A percentile compares a stretch with the other conserved stretches of the same genome.
phyloP scores from a whole-genome alignment of 2,888 invertebrate species.

The Adelphocoris suturalis region DNA sequence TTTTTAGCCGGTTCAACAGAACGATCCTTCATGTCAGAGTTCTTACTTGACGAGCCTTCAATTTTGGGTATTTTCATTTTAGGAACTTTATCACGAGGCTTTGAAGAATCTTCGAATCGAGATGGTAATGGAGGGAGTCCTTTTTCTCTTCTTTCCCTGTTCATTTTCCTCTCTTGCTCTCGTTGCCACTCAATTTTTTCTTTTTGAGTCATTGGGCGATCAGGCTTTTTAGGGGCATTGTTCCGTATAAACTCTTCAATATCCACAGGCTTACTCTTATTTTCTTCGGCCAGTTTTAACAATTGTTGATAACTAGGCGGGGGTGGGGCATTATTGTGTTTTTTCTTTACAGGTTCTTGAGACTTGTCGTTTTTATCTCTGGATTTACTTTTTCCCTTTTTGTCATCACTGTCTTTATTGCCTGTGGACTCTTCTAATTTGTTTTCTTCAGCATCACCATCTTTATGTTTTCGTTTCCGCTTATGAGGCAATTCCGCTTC shows the following conservation, averaged over 20 bases:
- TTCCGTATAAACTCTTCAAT: conserved; percentile 81
- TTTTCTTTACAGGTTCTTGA: conserved; percentile 77
- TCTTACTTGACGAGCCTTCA: conserved; percentile 51
- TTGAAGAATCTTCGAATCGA: neutral
- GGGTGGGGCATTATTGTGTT: conserved; percentile 82
- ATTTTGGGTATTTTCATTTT: conserved; percentile 39
- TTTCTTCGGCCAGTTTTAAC: conserved; percentile 89
- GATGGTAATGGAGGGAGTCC: conserved; percentile 60
- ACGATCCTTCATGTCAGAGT: neutral
- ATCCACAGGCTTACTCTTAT: conserved; percentile 88
- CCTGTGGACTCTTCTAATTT: conserved; percentile 74
- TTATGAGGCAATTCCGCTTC: conserved; percentile 86
- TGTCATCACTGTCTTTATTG: conserved; percentile 78
- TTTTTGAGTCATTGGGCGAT: conserved; percentile 88
- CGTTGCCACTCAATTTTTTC: conserved; percentile 88
- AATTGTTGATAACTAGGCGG: conserved; percentile 89
- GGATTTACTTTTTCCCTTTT: conserved; percentile 77
- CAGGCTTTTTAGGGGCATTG: conserved; percentile 80
- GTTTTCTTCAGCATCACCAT: conserved; percentile 76
- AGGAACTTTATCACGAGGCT: conserved; percentile 41
- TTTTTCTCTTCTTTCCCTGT: conserved; percentile 66
- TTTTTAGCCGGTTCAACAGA: neutral
- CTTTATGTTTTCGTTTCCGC: conserved; percentile 81
- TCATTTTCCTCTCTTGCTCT: conserved; percentile 81
- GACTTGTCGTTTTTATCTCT: neutral